phyloP scores from a whole-genome alignment of 2,888 invertebrate species.

The Sisyra nigra region DNA sequence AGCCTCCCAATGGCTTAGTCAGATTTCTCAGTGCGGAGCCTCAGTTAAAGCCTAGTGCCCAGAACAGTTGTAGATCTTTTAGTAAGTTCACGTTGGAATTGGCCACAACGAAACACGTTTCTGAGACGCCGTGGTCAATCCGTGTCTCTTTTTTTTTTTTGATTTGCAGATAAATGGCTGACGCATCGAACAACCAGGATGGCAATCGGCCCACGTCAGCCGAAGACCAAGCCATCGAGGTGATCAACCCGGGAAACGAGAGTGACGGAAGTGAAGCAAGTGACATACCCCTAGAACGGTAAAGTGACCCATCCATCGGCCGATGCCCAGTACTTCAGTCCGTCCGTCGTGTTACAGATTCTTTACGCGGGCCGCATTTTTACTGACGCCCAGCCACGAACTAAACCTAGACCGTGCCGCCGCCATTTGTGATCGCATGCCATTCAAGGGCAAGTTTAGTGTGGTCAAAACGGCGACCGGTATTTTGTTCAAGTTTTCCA shows the following conservation, averaged over 20 bases:
- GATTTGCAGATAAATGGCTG: background rate
- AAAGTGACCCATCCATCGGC: background rate
- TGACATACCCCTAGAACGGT: constrained; percentile 7
- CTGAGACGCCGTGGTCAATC: background rate
- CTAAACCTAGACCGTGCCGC: constrained; percentile 75
- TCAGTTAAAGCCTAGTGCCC: too few species aligned
- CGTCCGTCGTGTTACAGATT: background rate
- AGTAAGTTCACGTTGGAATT: background rate
- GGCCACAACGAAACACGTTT: background rate
- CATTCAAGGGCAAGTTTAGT: constrained; percentile 73
- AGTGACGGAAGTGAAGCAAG: constrained; percentile 7
- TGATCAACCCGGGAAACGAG: constrained; percentile 7
- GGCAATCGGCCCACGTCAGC: constrained; percentile 3
- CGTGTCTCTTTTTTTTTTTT: background rate
- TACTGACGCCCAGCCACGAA: constrained; percentile 73
- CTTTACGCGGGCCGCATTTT: constrained; percentile 44
- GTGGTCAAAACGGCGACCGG: constrained; percentile 79
- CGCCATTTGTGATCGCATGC: constrained; percentile 76
- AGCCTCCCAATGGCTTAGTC: background rate
- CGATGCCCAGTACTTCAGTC: background rate
- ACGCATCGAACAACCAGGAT: constrained; percentile 1
- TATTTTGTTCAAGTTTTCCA: constrained; percentile 75
- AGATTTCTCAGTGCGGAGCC: too few species aligned
- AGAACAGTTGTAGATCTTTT: background rate
- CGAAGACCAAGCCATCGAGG: constrained; percentile 8